Percentiles rank a stretch among this genome's conserved stretches.
phyloP scores from a whole-genome alignment of 2,888 invertebrate species.

The Artemia sinica region DNA sequence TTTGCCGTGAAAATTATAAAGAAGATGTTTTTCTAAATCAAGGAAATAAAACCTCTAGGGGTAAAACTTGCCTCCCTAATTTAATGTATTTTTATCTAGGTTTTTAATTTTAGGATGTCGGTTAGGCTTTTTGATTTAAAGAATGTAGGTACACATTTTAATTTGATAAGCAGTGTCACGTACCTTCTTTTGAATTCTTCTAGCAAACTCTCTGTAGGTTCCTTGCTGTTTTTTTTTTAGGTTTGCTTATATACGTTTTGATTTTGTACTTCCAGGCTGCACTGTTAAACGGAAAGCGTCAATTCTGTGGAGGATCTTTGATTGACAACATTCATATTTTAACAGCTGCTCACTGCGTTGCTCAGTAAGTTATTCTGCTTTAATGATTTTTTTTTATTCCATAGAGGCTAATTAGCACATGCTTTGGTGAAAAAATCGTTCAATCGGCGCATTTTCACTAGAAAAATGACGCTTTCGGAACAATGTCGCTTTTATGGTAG shows the following conservation, averaged over 20 bases:
- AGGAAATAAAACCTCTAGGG: too few species aligned
- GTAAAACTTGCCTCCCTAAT: too few species aligned
- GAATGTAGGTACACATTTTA: too few species aligned
- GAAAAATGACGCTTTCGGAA: neutral
- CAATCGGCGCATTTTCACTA: neutral
- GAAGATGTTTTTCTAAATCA: too few species aligned
- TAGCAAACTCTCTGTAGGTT: too few species aligned
- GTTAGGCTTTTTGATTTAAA: too few species aligned
- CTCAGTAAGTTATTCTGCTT: constrained; percentile 45
- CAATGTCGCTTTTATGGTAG: neutral
- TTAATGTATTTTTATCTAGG: too few species aligned
- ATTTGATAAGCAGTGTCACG: too few species aligned
- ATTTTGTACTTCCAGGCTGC: constrained; percentile 39
- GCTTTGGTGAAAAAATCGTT: neutral
- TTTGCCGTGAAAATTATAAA: too few species aligned
- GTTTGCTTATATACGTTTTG: constrained; percentile 16
- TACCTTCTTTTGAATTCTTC: too few species aligned
- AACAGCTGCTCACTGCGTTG: constrained; percentile 73
- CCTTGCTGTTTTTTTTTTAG: too few species aligned
- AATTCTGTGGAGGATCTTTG: constrained; percentile 73
- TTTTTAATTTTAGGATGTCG: too few species aligned
- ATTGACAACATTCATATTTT: constrained; percentile 59
- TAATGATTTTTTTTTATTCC: neutral
- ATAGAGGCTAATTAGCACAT: neutral
- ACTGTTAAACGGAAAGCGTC: constrained; percentile 60